These are phyloP conservation scores for Lamprologus ornatipinnis DNA, from an alignment of 2,113 vertebrate species.

Conservation along the genomic window DNA sequence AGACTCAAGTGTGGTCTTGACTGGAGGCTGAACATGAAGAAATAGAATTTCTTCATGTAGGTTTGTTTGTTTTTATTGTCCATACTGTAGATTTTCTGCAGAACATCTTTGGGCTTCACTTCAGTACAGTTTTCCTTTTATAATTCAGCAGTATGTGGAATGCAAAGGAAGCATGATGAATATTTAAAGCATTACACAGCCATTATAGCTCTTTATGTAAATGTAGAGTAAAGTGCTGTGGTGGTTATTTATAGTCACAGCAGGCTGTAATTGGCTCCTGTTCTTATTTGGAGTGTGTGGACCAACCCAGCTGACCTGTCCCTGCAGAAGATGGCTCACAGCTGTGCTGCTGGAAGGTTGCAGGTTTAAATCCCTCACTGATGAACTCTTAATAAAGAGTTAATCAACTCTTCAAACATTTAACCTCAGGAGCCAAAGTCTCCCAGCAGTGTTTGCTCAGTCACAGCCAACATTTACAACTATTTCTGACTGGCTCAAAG, in stretches of 20 bases:
- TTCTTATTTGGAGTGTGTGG: not conserved
- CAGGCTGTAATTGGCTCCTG: slow-evolving; percentile 11
- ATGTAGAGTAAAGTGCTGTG: slow-evolving; percentile 20
- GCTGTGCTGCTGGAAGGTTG: not conserved
- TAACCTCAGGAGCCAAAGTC: not conserved
- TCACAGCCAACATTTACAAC: not conserved
- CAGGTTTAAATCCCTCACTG: not conserved
- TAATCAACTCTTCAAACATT: not conserved
- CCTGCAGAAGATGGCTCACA: not conserved
- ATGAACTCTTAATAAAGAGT: not conserved
- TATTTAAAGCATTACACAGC: slow-evolving; percentile 37
- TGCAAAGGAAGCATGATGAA: slow-evolving; percentile 12
- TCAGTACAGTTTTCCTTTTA: not conserved
- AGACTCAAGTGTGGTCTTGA: not conserved
- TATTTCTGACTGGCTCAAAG: not conserved
- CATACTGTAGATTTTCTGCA: not conserved
- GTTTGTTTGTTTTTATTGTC: not conserved
- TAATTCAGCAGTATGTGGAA: slow-evolving; percentile 2
- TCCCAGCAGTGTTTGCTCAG: not conserved
- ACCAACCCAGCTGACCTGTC: not conserved
- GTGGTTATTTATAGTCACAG: slow-evolving; percentile 29
- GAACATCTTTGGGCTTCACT: not conserved
- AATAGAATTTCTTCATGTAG: not conserved
- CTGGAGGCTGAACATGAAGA: not conserved
- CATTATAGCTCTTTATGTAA: slow-evolving; percentile 47